Evolutionary conservation across 1,140 invertebrate species (phyloP).

Genomic region (Heliconius melpomene): DNA sequence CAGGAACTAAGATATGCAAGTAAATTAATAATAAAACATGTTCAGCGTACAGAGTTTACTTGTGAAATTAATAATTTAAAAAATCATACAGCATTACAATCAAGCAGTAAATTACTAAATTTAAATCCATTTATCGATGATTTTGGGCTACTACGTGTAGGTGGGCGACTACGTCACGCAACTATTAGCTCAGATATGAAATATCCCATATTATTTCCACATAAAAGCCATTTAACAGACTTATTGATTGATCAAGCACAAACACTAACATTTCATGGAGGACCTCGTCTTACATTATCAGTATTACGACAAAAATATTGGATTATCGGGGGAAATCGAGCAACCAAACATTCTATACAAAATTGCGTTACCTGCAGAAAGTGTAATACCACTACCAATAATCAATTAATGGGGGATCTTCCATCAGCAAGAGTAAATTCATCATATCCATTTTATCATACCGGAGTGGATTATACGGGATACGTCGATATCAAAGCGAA

Average conservation of each 20-base stretch:
- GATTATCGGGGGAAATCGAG: slow-evolving; percentile 37
- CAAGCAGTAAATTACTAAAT: background rate
- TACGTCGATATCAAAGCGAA: too few species aligned
- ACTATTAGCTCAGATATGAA: slow-evolving; percentile 2
- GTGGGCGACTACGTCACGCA: slow-evolving; percentile 9
- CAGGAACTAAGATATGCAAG: too few species aligned
- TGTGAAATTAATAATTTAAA: too few species aligned
- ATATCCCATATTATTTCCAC: slow-evolving; percentile 16
- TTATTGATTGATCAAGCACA: slow-evolving; percentile 53
- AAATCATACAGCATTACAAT: too few species aligned
- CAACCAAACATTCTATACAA: slow-evolving; percentile 8
- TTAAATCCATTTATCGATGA: slow-evolving; percentile 16
- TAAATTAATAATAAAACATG: too few species aligned
- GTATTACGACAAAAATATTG: slow-evolving; percentile 49
- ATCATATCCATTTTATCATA: slow-evolving; percentile 23
- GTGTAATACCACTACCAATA: too few species aligned
- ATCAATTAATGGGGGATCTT: slow-evolving; percentile 30
- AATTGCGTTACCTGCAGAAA: too few species aligned
- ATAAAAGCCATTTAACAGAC: slow-evolving; percentile 25
- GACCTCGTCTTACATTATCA: slow-evolving; percentile 44
- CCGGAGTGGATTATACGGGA: too few species aligned
- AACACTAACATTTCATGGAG: slow-evolving; percentile 49
- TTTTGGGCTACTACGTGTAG: slow-evolving; percentile 1
- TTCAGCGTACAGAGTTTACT: too few species aligned
- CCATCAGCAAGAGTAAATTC: slow-evolving; percentile 14